Base-by-base conservation (phyloP, 1,140 invertebrate species). In the Oncopeltus fasciatus region DNA sequence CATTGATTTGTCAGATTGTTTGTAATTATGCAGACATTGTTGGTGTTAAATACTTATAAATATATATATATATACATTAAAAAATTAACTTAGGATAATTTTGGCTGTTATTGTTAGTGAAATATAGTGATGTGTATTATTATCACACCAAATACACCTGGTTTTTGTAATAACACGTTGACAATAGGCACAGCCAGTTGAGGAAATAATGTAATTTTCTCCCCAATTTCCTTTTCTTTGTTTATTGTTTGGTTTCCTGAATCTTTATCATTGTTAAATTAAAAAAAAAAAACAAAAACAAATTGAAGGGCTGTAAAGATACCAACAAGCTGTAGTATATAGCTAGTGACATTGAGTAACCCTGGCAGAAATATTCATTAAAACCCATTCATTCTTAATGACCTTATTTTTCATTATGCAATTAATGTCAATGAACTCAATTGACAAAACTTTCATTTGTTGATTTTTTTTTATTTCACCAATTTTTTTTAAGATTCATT, bases 101-200 rank as follows among this genome's bases (percentile, higher is more conserved):
- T 57, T 57, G 56, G 56, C 56, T 57, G 56, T 57, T 57, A 57
- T 57, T 38, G 56, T 33, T 57, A 57, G 56, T 38, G 26, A 33
- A 57, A 18, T 57, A 33, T 31, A 38, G 33, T 33, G 18, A 57
- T 57, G 28, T 49, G 47, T 38, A 57, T 38, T 12, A 38, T 57
- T 38, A 20, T 57, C 49, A 38, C 28, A 57, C 28, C 28, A 57
- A 57, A 33, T 38, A 57, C 28, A 33, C 31, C 33, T 31, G 33
- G 33, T 33, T 57, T 57, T 57, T 57, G 28, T 57, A 49, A 57
- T 57, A 33, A 57, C 31, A 38, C 56, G 29, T 57, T 29, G 56
- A 57, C 56, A 57, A 57, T 57, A 57, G 56, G 56, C 56, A 57
- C 56, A 57, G 56, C 56, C 56, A 27, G 31, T 57, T 57, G 28